These are phyloP conservation scores for Dermochelys coriacea DNA, from an alignment of 2,797 vertebrate genomes.

Conservation along the genomic window DNA sequence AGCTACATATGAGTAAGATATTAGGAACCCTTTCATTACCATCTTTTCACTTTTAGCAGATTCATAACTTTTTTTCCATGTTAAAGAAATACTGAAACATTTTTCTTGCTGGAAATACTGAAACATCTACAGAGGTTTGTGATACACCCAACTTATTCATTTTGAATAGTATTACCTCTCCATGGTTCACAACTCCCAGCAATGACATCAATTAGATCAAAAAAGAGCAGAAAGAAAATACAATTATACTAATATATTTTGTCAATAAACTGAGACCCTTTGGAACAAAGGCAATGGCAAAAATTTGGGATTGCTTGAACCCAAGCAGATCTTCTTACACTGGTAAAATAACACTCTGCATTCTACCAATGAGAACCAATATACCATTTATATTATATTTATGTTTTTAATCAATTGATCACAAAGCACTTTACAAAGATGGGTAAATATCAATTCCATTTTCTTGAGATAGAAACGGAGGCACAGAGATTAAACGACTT, in stretches of 20 bases:
- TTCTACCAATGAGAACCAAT: fast-evolving
- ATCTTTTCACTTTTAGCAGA: background rate
- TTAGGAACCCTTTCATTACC: background rate
- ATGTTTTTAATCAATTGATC: background rate
- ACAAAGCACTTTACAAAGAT: background rate
- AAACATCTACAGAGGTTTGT: background rate
- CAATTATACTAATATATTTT: background rate
- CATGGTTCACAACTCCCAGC: background rate
- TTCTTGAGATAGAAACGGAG: background rate
- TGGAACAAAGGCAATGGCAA: background rate
- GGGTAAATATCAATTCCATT: background rate
- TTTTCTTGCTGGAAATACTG: background rate
- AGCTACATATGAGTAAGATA: background rate
- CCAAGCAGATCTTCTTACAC: background rate
- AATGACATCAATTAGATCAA: background rate
- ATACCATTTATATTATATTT: background rate
- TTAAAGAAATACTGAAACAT: background rate
- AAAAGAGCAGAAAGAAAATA: background rate
- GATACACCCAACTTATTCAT: background rate
- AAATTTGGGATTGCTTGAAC: background rate
- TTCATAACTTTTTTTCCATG: background rate
- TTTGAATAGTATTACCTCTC: background rate
- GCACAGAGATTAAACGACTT: background rate
- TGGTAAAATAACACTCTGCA: background rate
- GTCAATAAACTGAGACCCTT: background rate